A percentile compares a stretch with the other conserved stretches of the same genome.
phyloP scores from a whole-genome alignment of 2,113 vertebrate genomes.

The Diadophis punctatus region DNA sequence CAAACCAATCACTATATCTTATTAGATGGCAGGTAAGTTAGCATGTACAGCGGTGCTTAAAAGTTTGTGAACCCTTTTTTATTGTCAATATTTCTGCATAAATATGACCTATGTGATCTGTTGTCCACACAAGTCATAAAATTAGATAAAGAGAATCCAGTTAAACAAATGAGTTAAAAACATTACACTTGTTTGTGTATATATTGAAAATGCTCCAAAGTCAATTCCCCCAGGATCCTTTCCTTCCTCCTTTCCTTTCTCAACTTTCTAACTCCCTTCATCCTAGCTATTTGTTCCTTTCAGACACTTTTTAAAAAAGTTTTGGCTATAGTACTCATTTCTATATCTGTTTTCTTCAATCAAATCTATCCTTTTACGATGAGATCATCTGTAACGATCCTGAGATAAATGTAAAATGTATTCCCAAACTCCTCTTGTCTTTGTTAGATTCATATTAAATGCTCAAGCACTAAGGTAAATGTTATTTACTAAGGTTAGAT shows the following conservation, averaged over 20 bases:
- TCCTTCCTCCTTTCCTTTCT: background rate
- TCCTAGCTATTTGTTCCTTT: background rate
- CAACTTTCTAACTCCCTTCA: background rate
- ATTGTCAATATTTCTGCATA: background rate
- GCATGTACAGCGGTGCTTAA: background rate
- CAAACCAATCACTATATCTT: background rate
- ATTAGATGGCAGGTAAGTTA: background rate
- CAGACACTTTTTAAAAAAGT: background rate
- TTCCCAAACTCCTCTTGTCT: background rate
- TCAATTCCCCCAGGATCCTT: background rate
- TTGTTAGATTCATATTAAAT: background rate
- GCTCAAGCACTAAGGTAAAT: background rate
- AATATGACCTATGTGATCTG: background rate
- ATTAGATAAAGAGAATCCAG: background rate
- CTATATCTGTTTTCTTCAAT: background rate
- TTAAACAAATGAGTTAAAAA: background rate
- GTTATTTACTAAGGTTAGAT: background rate
- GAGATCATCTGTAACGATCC: background rate
- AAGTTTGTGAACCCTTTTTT: background rate
- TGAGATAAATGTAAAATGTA: background rate
- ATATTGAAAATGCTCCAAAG: background rate
- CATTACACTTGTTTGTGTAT: background rate
- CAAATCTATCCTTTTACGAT: background rate
- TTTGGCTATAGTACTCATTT: background rate
- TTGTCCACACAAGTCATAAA: background rate